Conservation (phyloP, 2,113 vertebrate genomes). For the Acanthochromis polyacanthus region DNA sequence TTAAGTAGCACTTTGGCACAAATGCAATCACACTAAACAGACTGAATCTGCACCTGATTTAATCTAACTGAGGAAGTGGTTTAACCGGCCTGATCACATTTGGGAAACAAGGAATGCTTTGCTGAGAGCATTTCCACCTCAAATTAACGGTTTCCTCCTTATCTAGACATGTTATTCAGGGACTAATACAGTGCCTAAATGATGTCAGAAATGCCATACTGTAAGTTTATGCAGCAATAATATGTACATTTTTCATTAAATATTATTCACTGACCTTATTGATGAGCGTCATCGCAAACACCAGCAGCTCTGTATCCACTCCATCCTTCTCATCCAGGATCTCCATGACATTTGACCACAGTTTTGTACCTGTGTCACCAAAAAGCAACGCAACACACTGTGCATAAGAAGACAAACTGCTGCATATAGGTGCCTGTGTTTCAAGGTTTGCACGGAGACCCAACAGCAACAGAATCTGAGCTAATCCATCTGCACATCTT, state of each 20-base stretch:
- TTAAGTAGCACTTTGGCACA: neutral
- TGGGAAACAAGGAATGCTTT: neutral
- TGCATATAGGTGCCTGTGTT: neutral
- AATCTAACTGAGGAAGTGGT: neutral
- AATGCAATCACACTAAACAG: neutral
- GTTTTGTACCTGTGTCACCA: slow-evolving; percentile 85
- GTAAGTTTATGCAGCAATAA: neutral
- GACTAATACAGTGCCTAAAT: neutral
- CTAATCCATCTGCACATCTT: slow-evolving; percentile 1
- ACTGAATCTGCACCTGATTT: neutral
- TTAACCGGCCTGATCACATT: neutral
- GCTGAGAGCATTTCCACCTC: neutral
- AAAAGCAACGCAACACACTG: slow-evolving; percentile 8
- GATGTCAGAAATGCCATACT: neutral
- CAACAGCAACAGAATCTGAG: neutral
- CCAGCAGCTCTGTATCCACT: slow-evolving; percentile 94
- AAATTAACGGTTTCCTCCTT: neutral
- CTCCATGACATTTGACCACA: slow-evolving; percentile 95
- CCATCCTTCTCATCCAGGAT: slow-evolving; percentile 97
- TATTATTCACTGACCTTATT: slow-evolving; percentile 89
- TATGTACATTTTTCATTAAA: neutral
- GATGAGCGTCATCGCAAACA: slow-evolving; percentile 95
- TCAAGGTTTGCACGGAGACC: neutral
- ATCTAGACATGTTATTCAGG: slow-evolving; percentile 6
- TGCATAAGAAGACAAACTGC: slow-evolving; percentile 11